A percentile compares a stretch with the other conserved stretches of the same genome.
These are phyloP conservation scores for Saxicola maurus DNA, from an alignment of 2,797 vertebrate genomes.

Conservation along the genomic window DNA sequence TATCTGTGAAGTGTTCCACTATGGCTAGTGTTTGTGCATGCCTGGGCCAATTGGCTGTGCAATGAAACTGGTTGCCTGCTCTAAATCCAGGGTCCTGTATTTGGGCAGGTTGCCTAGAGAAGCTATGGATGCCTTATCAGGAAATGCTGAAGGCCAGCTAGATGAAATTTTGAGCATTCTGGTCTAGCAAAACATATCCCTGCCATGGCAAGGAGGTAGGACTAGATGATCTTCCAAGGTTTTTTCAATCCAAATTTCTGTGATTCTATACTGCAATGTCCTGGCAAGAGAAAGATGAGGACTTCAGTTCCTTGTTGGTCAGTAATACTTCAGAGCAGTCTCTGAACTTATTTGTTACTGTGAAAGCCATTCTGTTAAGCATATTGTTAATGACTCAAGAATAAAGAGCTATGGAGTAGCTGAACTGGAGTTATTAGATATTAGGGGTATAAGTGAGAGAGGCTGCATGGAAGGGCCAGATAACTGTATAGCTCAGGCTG, in stretches of 20 bases:
- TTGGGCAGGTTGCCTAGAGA: not conserved
- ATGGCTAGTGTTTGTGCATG: not conserved
- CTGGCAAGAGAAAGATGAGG: not conserved
- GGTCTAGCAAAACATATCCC: rapidly evolving
- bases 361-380: not conserved
- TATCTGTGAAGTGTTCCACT: not conserved
- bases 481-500: not conserved
- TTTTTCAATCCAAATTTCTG: not conserved
- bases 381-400: not conserved
- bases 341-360: not conserved
- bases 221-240: not conserved
- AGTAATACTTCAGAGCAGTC: not conserved
- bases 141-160: not conserved
- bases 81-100: not conserved
- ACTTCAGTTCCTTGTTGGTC: not conserved
- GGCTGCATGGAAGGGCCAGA: not conserved
- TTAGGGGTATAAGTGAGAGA: not conserved
- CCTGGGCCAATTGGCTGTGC: not conserved
- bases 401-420: not conserved
- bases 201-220: not conserved
- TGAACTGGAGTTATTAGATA: not conserved
- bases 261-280: not conserved
- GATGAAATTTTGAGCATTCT: not conserved
- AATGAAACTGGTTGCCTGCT: not conserved
- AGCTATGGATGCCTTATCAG: not conserved